These are phyloP conservation scores for Sebastes hopkinsi DNA, from an alignment of 2,797 vertebrate genomes.

Conservation along the genomic window DNA sequence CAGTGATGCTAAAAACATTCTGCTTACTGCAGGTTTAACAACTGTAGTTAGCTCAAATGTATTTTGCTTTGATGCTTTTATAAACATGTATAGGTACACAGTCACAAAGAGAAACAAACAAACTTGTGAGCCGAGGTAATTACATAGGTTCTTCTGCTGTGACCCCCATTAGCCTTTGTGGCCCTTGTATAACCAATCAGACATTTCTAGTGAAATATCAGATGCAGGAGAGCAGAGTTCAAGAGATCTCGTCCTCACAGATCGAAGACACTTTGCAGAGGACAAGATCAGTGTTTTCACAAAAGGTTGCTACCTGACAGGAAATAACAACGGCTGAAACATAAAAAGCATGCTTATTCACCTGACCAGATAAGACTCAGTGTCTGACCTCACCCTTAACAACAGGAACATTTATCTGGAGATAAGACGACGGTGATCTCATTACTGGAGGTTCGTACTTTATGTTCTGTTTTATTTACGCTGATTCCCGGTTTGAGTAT, in stretches of 20 bases:
- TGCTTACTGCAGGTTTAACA: too few species aligned
- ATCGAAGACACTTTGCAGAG: conserved; percentile 29
- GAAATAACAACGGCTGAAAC: conserved; percentile 10
- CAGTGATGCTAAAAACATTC: too few species aligned
- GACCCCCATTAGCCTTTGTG: conserved; percentile 40
- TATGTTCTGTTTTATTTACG: conserved; percentile 32
- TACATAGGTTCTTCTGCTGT: neutral
- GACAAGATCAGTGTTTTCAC: conserved; percentile 20
- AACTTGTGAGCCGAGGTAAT: conserved; percentile 15
- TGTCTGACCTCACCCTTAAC: conserved; percentile 18
- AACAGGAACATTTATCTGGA: conserved; percentile 32
- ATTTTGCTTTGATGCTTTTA: neutral
- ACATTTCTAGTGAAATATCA: conserved; percentile 21
- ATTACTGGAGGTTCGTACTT: neutral
- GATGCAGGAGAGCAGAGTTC: conserved; percentile 16
- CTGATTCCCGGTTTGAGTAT: neutral
- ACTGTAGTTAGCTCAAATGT: neutral
- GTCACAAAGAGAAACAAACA: neutral
- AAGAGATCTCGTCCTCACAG: conserved; percentile 26
- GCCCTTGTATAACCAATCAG: conserved; percentile 16
- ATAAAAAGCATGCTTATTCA: conserved; percentile 1
- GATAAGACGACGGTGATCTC: conserved; percentile 30
- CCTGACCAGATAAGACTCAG: conserved; percentile 5
- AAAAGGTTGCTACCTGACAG: conserved; percentile 21
- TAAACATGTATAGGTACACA: neutral